Conservation (phyloP, 2,113 vertebrate species). For the Vimba vimba region DNA sequence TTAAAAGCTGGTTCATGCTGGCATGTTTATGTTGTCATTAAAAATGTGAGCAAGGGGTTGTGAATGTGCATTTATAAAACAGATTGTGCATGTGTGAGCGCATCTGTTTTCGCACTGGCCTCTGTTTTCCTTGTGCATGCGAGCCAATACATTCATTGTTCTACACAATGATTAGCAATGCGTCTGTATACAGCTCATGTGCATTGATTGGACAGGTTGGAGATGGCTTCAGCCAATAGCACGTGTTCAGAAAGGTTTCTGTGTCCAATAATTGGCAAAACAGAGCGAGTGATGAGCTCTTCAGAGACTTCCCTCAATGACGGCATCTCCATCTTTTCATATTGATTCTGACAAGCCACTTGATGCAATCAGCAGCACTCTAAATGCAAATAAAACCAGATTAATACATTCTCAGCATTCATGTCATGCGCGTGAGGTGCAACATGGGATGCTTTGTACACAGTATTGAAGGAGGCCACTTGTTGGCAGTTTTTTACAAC, state of each 20-base stretch:
- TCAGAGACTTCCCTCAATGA: conserved; percentile 17
- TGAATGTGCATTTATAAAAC: neutral
- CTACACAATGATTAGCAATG: conserved; percentile 8
- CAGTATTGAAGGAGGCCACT: neutral
- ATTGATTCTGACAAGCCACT: conserved; percentile 25
- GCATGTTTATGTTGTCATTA: neutral
- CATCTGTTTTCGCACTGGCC: conserved; percentile 5
- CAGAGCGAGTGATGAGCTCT: neutral
- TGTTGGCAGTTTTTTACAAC: neutral
- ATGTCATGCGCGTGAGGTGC: neutral
- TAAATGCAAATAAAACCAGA: conserved; percentile 1
- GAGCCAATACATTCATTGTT: neutral
- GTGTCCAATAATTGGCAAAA: conserved; percentile 21
- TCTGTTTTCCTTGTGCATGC: neutral
- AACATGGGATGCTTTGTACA: neutral
- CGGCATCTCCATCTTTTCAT: neutral
- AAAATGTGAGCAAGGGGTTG: neutral
- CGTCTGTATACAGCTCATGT: neutral
- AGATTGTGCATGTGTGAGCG: neutral
- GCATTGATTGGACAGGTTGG: neutral
- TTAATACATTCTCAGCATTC: neutral
- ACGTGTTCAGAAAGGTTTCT: neutral
- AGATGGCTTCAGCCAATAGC: neutral
- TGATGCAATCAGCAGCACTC: conserved; percentile 23
- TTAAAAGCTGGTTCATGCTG: neutral